Base-by-base conservation (phyloP, 2,888 invertebrate genomes). In the Melanotus villosus region DNA sequence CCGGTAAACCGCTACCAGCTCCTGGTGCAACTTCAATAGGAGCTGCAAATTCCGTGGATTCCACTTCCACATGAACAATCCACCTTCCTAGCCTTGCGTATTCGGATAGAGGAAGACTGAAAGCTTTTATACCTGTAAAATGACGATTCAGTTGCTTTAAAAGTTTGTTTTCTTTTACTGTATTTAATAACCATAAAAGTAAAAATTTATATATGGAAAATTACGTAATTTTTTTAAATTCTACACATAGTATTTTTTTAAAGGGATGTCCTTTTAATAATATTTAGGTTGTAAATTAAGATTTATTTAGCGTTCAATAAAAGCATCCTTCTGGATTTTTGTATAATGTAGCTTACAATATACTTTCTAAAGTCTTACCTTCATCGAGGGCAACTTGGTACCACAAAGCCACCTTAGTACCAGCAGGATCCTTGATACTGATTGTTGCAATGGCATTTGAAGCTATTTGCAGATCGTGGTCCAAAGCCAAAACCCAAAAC, bases 331-430 rank as follows among this genome's bases (percentile, higher is more conserved):
- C n/a, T n/a, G n/a, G n/a, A n/a, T n/a, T n/a, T n/a, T n/a, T n/a
- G n/a, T n/a, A n/a, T n/a, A n/a, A 14, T 21, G 16, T 6, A 16
- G 5, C n/a, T n/a, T n/a, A n/a, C n/a, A n/a, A n/a, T n/a, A n/a
- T n/a, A n/a, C n/a, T n/a, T n/a, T n/a, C n/a, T n/a, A n/a, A n/a
- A n/a, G n/a, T n/a, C n/a, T 36, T 64, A 90, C 90, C 90, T 88
- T 90, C 89, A 73, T 90, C 88, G 81, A 90, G 83, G 1, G 89
- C 86, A 0, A 90, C 85, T 76, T 90, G 89, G 65, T 90, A 90
- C 91, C 91, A 91, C 45, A 90, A 85, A 6, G 90, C 89, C 0
- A 90, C 90, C 78, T 89, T 90, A 0, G 90, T 90, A 5, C 89
- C 90, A 23, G 88, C 88, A 0, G 90, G 88, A 78, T 90, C 90